Evolutionary conservation across 2,113 vertebrate species (phyloP), one percentile per base, ranked within the genome.

Genomic region (Cyanoliseus patagonus): DNA sequence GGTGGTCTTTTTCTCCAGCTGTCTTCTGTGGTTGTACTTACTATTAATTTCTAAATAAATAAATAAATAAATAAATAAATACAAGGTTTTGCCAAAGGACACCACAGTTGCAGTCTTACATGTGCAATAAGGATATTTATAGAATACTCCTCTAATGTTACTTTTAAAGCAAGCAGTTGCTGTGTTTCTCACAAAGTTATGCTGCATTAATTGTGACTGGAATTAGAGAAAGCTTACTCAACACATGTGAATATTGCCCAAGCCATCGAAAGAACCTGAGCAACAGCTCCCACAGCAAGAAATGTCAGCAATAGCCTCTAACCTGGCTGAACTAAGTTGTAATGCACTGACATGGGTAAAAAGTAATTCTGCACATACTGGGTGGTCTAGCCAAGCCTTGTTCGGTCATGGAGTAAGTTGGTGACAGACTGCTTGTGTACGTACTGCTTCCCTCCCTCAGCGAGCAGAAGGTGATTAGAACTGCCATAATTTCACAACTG

Each of bases 191-290:
- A 7, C 17, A 19, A 68, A 61, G 13, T 64, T 64, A 24, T 0
- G 0, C 17, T 7, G 4, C 12, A 11, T 66, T 83, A 72, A 53
- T 61, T 0, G 0, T 22, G 47, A 63, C 0, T 79, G 33, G 31
- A 83, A 90, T 39, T 15, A 72, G 42, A 63, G 22, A 30, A 86
- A 87, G 20, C 16, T 33, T 72, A 35, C 7, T 72, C 23, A 47
- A 78, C 12, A 28, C 7, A 28, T 10, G 11, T 19, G 28, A 46
- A 19, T 81, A 31, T 30, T 82, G 25, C 10, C 30, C 15, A 13
- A 1, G 2, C 22, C 13, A 12, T 6, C 7, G 13, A 49, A 92
- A 84, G 75, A 13, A 79, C 35, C 39, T 59, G 61, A 77, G 28
- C 6, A 75, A 46, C 19, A 82, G 51, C 25, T 79, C 24, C 22